A percentile compares a stretch with the other conserved stretches of the same genome.
These are phyloP conservation scores for Ormia ochracea DNA, from an alignment of 2,888 invertebrate genomes.

Conservation along the genomic window DNA sequence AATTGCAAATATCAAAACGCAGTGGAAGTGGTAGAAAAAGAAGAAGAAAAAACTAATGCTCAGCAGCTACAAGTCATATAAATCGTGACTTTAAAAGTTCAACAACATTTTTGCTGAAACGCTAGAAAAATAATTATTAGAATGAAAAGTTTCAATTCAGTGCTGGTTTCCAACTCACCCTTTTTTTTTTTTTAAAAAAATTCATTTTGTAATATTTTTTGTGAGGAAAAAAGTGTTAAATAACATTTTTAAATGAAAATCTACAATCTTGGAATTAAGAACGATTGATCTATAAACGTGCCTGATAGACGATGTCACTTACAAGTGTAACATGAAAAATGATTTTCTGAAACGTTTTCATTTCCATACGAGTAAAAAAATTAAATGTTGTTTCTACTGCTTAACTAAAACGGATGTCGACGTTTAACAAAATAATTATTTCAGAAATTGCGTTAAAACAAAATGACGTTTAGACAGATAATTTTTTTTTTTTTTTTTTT, in stretches of 20 bases:
- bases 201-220: background rate
- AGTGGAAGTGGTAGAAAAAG: background rate
- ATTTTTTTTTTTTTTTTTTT: background rate
- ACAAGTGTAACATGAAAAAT: background rate
- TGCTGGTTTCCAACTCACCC: background rate
- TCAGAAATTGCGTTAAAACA: conserved; percentile 56
- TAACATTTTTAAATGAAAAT: conserved; percentile 22
- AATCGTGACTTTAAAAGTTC: conserved; percentile 74
- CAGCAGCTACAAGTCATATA: conserved; percentile 61
- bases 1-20: conserved; percentile 33
- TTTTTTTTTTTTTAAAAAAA: background rate
- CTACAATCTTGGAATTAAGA: conserved; percentile 3
- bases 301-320: background rate
- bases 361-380: background rate
- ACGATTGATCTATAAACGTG: conserved; percentile 43
- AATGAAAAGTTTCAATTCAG: background rate
- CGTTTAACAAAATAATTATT: conserved; percentile 61
- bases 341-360: conserved; percentile 14
- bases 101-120: conserved; percentile 68
- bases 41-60: conserved; percentile 37
- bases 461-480: conserved; percentile 48
- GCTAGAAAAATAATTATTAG: conserved; percentile 11
- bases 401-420: conserved; percentile 55
- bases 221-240: conserved; percentile 43
- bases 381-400: background rate